Conservation (phyloP, 2,113 vertebrate genomes). For the Esox niger region DNA sequence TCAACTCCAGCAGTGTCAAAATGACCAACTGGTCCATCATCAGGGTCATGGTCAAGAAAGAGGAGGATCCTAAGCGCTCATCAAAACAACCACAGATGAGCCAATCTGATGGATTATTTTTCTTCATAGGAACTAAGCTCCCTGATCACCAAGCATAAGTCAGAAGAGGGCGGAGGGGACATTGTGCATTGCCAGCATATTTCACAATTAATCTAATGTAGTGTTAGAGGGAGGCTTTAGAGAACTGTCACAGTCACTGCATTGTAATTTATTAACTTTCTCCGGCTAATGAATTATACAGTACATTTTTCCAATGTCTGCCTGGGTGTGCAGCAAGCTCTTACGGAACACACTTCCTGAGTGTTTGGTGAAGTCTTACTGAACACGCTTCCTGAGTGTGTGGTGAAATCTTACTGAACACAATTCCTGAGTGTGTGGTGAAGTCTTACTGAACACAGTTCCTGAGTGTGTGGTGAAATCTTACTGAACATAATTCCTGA, state of each 20-base stretch:
- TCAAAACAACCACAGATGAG: background rate
- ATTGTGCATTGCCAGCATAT: slow-evolving; percentile 19
- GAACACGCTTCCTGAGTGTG: too few relatives aligned
- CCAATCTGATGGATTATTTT: background rate
- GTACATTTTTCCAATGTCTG: slow-evolving; percentile 29
- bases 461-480: too few relatives aligned
- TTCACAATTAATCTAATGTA: slow-evolving; percentile 35
- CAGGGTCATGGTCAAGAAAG: background rate
- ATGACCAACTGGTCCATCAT: background rate
- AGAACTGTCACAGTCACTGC: slow-evolving; percentile 33
- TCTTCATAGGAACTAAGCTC: slow-evolving; percentile 3
- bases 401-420: too few relatives aligned
- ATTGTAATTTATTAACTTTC: slow-evolving; percentile 43
- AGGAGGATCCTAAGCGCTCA: background rate
- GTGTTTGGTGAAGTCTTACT: too few relatives aligned
- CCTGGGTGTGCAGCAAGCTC: background rate
- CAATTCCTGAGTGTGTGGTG: too few relatives aligned
- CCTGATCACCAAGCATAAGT: slow-evolving; percentile 7
- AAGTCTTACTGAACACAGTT: too few relatives aligned
- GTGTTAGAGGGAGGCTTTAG: slow-evolving; percentile 10
- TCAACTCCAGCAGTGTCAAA: background rate
- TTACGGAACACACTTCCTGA: background rate
- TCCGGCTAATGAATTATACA: slow-evolving; percentile 36
- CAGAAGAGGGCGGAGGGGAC: background rate
- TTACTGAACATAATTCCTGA: too few relatives aligned